Conservation (phyloP, 2,888 invertebrate genomes). For the Brachyopa scutellaris region DNA sequence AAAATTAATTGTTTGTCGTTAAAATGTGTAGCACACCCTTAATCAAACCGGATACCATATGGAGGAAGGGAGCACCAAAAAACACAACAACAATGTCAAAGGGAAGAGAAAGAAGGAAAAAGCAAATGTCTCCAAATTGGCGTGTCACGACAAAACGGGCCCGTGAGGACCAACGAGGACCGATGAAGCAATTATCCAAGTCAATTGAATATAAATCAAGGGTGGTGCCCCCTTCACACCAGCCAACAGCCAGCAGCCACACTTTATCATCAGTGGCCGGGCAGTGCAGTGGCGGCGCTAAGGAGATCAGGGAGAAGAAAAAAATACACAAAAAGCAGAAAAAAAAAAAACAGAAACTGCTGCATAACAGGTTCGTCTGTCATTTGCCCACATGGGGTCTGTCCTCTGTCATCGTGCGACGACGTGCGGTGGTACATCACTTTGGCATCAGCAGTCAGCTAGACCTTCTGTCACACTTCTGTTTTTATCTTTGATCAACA, state of each 20-base stretch:
- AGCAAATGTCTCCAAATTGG: conserved; percentile 35
- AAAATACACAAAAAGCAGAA: too few relatives aligned
- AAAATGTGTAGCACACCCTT: conserved; percentile 69
- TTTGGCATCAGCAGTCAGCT: conserved; percentile 34
- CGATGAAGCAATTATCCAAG: conserved; percentile 68
- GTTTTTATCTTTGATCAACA: conserved; percentile 69
- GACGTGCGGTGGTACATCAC: conserved; percentile 47
- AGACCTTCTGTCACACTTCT: conserved; percentile 69
- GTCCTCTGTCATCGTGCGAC: conserved; percentile 16
- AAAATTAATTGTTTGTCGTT: conserved; percentile 72
- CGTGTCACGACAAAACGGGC: conserved; percentile 38
- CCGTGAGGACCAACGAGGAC: conserved; percentile 6
- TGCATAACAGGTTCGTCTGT: conserved; percentile 57
- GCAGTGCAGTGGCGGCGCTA: too few relatives aligned
- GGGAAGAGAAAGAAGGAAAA: not conserved
- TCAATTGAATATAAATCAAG: conserved; percentile 70
- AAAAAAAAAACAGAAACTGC: too few relatives aligned
- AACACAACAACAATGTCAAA: too few relatives aligned
- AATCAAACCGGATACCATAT: conserved; percentile 50
- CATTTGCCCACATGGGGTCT: conserved; percentile 60
- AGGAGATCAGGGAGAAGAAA: conserved; percentile 35
- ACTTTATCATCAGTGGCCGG: too few relatives aligned
- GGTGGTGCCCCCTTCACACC: conserved; percentile 55
- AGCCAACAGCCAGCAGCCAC: conserved; percentile 7
- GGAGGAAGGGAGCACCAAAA: conserved; percentile 15